Percentiles rank a stretch among this genome's conserved stretches.
phyloP scores from a whole-genome alignment of 2,888 invertebrate species.

The Chorisops tibialis region DNA sequence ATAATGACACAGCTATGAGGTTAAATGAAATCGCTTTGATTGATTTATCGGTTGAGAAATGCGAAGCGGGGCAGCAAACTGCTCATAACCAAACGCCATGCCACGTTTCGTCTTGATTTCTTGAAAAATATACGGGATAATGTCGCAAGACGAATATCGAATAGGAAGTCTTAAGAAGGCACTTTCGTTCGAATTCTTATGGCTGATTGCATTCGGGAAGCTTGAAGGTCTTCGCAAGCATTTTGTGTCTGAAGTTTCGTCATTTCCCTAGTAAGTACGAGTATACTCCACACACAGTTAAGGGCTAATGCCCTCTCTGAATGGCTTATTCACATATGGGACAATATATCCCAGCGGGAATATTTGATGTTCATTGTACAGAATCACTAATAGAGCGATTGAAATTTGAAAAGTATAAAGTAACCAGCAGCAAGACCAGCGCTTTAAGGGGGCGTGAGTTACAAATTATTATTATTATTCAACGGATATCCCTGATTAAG shows the following conservation, averaged over 20 bases:
- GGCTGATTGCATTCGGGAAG: conserved; percentile 1
- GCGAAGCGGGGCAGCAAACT: background rate
- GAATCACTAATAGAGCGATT: too few relatives aligned
- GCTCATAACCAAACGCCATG: background rate
- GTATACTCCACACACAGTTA: background rate
- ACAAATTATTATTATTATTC: too few relatives aligned
- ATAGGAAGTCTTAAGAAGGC: background rate
- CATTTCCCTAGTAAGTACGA: background rate
- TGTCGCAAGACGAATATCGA: conserved; percentile 7
- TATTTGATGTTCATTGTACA: too few relatives aligned
- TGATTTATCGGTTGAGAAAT: conserved; percentile 17
- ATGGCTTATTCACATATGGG: background rate
- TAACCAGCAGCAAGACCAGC: too few relatives aligned
- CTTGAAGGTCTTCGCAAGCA: conserved; percentile 21
- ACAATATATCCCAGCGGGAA: too few relatives aligned
- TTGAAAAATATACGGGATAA: conserved; percentile 5
- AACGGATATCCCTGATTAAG: too few relatives aligned
- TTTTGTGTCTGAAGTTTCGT: conserved; percentile 6
- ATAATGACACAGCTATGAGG: conserved; percentile 12
- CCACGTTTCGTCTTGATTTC: background rate
- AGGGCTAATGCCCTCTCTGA: conserved; percentile 10
- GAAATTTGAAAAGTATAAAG: too few relatives aligned
- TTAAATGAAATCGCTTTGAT: conserved; percentile 19
- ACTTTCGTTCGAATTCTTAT: conserved; percentile 1
- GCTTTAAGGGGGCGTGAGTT: too few relatives aligned